These are phyloP conservation scores for Phyllotreta striolata DNA, from an alignment of 2,888 invertebrate genomes.

Conservation along the genomic window DNA sequence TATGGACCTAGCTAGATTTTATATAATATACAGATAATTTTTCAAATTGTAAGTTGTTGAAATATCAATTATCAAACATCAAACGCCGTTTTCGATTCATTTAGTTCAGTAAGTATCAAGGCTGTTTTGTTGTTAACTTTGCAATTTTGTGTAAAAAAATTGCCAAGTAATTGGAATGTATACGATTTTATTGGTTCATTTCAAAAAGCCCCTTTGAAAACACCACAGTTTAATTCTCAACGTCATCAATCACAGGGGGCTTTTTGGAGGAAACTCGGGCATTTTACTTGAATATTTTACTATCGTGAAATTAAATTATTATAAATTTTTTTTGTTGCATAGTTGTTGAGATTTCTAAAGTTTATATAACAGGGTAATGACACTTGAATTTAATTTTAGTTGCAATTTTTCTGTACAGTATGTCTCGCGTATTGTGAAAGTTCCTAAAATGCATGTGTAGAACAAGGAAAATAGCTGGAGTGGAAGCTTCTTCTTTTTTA, in stretches of 20 bases:
- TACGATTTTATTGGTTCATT: conserved; percentile 12
- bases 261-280: conserved; percentile 6
- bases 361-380: conserved; percentile 31
- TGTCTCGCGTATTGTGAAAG: conserved; percentile 10
- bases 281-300: conserved; percentile 11
- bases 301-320: conserved; percentile 3
- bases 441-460: conserved; percentile 1
- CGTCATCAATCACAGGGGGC: too few relatives aligned
- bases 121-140: conserved; percentile 30
- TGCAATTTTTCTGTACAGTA: conserved; percentile 17
- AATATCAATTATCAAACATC: conserved; percentile 23
- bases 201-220: neutral
- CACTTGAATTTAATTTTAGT: conserved; percentile 31
- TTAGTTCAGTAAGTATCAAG: conserved; percentile 29
- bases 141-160: conserved; percentile 23
- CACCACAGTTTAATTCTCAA: neutral
- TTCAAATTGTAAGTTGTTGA: conserved; percentile 44
- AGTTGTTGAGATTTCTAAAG: conserved; percentile 24
- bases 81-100: conserved; percentile 40
- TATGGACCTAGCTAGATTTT: conserved; percentile 50
- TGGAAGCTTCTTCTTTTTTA: neutral
- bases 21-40: conserved; percentile 46
- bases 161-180: conserved; percentile 34
- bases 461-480: neutral
- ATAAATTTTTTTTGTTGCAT: conserved; percentile 4